phyloP scores from a whole-genome alignment of 1,140 invertebrate genomes.

The Plodia interpunctella region DNA sequence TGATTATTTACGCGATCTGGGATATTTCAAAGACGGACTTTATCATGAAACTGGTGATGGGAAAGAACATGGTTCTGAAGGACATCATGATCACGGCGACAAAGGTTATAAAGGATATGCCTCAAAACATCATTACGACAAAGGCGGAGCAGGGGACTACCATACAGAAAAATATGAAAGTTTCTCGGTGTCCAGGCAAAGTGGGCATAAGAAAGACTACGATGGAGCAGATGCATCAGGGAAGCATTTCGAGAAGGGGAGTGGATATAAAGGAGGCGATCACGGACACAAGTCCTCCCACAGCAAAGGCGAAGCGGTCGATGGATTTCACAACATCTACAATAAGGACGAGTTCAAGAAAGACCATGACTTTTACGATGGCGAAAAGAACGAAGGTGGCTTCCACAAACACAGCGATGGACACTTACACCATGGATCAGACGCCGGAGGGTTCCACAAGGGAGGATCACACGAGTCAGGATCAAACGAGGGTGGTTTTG shows the following conservation, averaged over 20 bases:
- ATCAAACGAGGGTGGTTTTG: conserved; percentile 56
- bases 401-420: conserved; percentile 76
- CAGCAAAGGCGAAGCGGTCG: conserved; percentile 81
- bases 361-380: conserved; percentile 83
- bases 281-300: conserved; percentile 80
- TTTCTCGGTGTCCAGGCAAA: conserved; percentile 38
- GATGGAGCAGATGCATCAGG: conserved; percentile 48
- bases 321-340: conserved; percentile 82
- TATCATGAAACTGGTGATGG: conserved; percentile 47
- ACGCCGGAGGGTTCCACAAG: conserved; percentile 69
- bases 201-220: conserved; percentile 42
- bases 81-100: conserved; percentile 48
- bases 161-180: conserved; percentile 58
- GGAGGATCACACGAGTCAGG: conserved; percentile 72
- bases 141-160: conserved; percentile 53
- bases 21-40: conserved; percentile 39
- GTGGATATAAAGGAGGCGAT: conserved; percentile 80
- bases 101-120: conserved; percentile 69
- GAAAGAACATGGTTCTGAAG: conserved; percentile 44
- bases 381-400: conserved; percentile 78
- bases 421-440: conserved; percentile 69
- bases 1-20: conserved; percentile 49
- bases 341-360: conserved; percentile 84
- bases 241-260: conserved; percentile 65
- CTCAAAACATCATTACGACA: conserved; percentile 43